Evolutionary conservation across 1,140 invertebrate genomes (phyloP).

Genomic region (Drosophila elegans): DNA sequence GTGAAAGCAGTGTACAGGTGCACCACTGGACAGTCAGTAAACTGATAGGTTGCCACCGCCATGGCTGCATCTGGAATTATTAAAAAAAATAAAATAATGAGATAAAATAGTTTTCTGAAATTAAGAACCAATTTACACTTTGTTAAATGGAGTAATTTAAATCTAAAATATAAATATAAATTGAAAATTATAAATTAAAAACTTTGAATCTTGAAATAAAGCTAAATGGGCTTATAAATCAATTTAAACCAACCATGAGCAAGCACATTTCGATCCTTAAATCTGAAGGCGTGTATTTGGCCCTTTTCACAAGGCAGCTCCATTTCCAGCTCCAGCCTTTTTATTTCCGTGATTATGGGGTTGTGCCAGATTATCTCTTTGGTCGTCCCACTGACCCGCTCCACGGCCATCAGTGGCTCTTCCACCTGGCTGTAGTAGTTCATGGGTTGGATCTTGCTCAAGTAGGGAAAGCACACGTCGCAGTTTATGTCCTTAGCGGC

Average conservation of each 20-base stretch:
- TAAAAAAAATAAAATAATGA: not conserved
- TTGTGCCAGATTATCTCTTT: not conserved
- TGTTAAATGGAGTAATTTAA: no score
- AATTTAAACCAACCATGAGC: constrained; percentile 42
- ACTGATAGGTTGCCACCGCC: not conserved
- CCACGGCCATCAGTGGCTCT: constrained; percentile 17
- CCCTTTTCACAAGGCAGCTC: constrained; percentile 21
- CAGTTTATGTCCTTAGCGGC: constrained; percentile 53
- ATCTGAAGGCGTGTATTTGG: constrained; percentile 31
- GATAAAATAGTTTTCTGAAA: not conserved
- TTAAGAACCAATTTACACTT: no score
- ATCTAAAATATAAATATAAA: no score
- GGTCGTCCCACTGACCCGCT: not conserved
- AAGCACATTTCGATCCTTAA: constrained; percentile 13
- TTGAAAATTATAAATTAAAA: no score
- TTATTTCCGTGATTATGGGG: not conserved
- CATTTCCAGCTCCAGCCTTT: not conserved
- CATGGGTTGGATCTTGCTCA: constrained; percentile 16
- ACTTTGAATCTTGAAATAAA: no score
- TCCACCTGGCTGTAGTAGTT: constrained; percentile 58
- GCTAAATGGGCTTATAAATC: no score
- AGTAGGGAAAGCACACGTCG: constrained; percentile 35
- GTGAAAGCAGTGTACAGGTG: constrained; percentile 54
- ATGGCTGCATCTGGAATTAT: constrained; percentile 42
- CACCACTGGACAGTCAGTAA: constrained; percentile 27